Evolutionary conservation across 1,140 invertebrate genomes (phyloP).

Genomic region (Papilio polyxenes): DNA sequence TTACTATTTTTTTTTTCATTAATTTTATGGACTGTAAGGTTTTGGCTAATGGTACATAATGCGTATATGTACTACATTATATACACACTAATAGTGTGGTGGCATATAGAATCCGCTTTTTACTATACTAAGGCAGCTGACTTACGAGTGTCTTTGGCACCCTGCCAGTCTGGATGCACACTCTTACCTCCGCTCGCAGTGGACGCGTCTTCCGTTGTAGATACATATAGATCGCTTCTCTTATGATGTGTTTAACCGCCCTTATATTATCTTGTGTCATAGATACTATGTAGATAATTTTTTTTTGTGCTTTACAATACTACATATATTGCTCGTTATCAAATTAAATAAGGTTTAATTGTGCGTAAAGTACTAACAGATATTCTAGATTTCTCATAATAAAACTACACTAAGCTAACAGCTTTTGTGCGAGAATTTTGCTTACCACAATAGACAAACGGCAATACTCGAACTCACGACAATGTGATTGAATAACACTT

Average conservation of each 20-base stretch:
- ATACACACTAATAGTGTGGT: no score
- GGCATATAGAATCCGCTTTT: neutral
- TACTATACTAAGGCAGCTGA: neutral
- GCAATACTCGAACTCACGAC: no score
- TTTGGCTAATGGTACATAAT: neutral
- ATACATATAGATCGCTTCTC: constrained; percentile 29
- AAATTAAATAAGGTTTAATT: neutral
- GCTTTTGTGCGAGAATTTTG: no score
- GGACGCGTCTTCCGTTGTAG: constrained; percentile 35
- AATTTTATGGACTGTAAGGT: no score
- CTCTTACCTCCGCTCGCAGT: neutral
- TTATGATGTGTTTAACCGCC: neutral
- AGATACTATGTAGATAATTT: neutral
- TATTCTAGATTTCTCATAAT: no score
- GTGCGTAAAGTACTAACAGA: neutral
- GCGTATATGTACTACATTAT: no score
- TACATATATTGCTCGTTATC: neutral
- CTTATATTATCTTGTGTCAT: neutral
- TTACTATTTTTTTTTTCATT: neutral
- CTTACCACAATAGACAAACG: no score
- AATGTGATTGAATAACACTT: no score
- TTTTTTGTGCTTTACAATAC: neutral
- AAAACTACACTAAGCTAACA: no score
- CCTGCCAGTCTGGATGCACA: constrained; percentile 15
- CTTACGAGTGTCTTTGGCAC: constrained; percentile 16